These are phyloP conservation scores for Sigmodon hispidus DNA, from an alignment of 2,113 vertebrate species.

Conservation along the genomic window DNA sequence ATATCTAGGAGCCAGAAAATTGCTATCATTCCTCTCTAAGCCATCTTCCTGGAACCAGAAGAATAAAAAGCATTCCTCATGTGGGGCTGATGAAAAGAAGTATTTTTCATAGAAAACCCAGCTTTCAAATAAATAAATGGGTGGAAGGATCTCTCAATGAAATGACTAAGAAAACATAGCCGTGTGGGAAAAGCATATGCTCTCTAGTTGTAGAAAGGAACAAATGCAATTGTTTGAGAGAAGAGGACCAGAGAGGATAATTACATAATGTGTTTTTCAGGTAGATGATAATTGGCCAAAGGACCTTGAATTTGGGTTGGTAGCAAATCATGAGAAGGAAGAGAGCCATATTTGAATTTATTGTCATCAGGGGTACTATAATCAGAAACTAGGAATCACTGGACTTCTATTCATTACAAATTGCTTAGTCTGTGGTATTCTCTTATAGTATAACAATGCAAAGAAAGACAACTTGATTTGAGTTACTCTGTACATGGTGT, in stretches of 20 bases:
- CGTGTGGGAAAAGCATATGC: neutral
- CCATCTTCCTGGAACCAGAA: neutral
- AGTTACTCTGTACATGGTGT: neutral
- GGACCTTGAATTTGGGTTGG: neutral
- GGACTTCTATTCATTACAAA: neutral
- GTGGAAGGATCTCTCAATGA: neutral
- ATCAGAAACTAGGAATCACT: neutral
- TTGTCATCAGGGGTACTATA: neutral
- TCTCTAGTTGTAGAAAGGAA: neutral
- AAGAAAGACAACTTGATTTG: neutral
- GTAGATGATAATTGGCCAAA: neutral
- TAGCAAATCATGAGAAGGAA: neutral
- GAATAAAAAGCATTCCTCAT: neutral
- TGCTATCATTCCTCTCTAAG: neutral
- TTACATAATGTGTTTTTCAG: neutral
- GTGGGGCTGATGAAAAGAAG: neutral
- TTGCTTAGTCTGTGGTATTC: neutral
- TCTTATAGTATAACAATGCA: neutral
- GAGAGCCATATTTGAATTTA: neutral
- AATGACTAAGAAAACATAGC: neutral
- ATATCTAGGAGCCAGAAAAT: neutral
- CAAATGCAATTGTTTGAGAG: neutral
- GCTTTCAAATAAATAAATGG: slow-evolving; percentile 7
- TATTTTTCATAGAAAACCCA: neutral
- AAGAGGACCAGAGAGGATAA: neutral